phyloP scores from a whole-genome alignment of 2,888 invertebrate genomes.

The Caenorhabditis angaria region DNA sequence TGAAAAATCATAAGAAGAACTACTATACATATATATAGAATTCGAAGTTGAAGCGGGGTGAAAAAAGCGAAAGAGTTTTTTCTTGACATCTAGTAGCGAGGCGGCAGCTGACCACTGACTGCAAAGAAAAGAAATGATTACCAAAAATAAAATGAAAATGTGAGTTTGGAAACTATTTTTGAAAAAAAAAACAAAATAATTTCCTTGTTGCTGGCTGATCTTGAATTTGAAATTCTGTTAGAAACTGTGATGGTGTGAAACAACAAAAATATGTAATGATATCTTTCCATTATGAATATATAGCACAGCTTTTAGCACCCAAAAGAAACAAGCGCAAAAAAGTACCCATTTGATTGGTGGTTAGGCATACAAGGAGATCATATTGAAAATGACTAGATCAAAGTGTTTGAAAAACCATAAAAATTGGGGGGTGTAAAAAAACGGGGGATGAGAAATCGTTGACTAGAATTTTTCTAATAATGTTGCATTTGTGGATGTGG shows the following conservation, averaged over 20 bases:
- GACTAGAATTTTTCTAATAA: neutral
- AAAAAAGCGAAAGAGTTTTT: conserved; percentile 36
- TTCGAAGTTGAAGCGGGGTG: neutral
- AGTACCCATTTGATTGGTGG: neutral
- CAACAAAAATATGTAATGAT: too few species aligned
- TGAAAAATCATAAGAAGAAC: conserved; percentile 8
- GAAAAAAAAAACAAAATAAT: neutral
- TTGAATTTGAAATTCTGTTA: neutral
- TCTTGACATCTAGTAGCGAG: conserved; percentile 55
- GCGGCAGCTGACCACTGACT: conserved; percentile 67
- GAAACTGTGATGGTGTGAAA: neutral
- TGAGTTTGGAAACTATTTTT: neutral
- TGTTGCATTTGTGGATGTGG: conserved; percentile 3
- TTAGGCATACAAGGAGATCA: conserved; percentile 5
- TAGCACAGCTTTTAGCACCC: too few species aligned
- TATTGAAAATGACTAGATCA: neutral
- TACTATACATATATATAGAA: neutral
- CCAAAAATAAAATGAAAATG: neutral
- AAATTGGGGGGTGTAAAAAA: neutral
- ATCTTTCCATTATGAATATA: too few species aligned
- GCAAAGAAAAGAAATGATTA: conserved; percentile 39
- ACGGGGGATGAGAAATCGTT: neutral
- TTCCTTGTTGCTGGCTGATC: neutral
- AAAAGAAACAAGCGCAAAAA: neutral
- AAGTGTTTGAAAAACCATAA: neutral